Base-by-base conservation (phyloP, 37 sponge, comb jelly and placozoan species). In the Axinella damicornis region DNA sequence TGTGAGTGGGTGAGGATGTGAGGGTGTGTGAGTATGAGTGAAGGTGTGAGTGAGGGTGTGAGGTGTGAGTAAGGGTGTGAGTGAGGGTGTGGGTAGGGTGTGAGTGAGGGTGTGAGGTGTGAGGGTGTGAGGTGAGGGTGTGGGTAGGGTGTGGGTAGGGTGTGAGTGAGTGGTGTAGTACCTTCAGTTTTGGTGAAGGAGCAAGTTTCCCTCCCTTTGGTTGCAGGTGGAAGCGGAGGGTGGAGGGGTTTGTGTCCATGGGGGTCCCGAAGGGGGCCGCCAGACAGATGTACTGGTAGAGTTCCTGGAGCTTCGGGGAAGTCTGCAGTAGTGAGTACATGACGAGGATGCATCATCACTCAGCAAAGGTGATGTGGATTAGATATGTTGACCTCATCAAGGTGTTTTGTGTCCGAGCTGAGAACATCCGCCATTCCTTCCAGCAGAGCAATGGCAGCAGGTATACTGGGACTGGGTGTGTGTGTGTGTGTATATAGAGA, bases 181-280 rank as follows among this genome's bases (percentile, higher is more conserved):
- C 90, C 73, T 90, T 90, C 56, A 77, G 78, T 63, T 78, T 78
- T 13, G 90, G 90, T 27, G 60, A 63, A 6, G 85, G 70, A 56
- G 69, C 57, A 41, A 40, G 74, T 41, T 39, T 60, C 30, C 40
- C 56, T 25, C 35, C 56, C 57, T 75, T 88, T 0, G 27, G n/a
- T 56, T 88, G 89, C n/a, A 69, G 63, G 13, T 68, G 77, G 35
- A 27, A 27, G 18, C 55, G 84, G 22, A 79, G 14, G 68, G 53
- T 86, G 64, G 59, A 21, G 2, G 65, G 72, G 38, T 57, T 87
- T 31, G 56, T 71, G 31, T 93, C 91, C 21, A 89, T 22, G 14
- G 85, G 91, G 21, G 86, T 65, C 25, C 96, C 96, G 73, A 95
- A 83, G 20, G 96, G 94, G 5, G 81, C 74, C 20, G 69, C 65